A percentile compares a stretch with the other conserved stretches of the same genome.
phyloP scores from a whole-genome alignment of 2,113 vertebrate genomes.

The Melanostigma gelatinosum region DNA sequence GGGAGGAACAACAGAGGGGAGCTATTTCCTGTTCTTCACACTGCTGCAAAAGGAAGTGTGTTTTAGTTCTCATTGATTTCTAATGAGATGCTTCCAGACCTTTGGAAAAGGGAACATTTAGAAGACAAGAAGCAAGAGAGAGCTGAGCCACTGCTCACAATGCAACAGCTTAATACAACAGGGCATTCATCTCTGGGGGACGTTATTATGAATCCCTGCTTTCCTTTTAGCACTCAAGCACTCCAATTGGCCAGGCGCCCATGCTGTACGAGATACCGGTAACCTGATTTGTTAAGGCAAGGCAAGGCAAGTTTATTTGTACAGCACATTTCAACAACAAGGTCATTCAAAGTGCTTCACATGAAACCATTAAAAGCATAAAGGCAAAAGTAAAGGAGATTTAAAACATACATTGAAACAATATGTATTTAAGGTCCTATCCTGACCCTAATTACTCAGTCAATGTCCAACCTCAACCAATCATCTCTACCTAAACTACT shows the following conservation, averaged over 20 bases:
- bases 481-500: neutral
- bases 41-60: neutral
- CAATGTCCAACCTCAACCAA: neutral
- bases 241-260: neutral
- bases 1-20: neutral
- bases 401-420: too few species aligned
- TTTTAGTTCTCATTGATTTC: neutral
- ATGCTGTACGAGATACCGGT: neutral
- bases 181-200: neutral
- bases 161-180: constrained; percentile 29
- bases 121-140: neutral
- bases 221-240: neutral
- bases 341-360: too few species aligned
- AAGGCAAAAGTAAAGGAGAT: too few species aligned
- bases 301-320: too few species aligned
- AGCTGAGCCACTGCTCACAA: too few species aligned
- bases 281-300: neutral
- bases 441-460: neutral
- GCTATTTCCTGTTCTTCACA: neutral
- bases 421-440: too few species aligned
- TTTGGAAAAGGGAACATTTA: neutral
- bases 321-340: too few species aligned
- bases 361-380: too few species aligned
- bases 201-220: neutral
- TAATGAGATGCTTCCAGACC: neutral